A percentile compares a stretch with the other conserved stretches of the same genome.
These are phyloP conservation scores for Eristalis arbustorum DNA, from an alignment of 2,888 invertebrate genomes.

Conservation along the genomic window DNA sequence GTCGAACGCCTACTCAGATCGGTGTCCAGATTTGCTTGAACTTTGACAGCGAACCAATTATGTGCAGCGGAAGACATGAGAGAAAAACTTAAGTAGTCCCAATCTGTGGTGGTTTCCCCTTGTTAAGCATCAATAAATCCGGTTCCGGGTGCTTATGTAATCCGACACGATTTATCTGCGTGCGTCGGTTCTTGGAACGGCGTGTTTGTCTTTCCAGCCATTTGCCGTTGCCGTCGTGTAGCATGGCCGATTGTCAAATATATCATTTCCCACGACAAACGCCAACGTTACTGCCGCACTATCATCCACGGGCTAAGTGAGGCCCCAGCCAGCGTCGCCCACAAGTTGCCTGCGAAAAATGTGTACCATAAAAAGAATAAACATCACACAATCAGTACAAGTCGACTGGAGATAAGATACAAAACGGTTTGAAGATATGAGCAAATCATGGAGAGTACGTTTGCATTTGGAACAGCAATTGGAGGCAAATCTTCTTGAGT, in stretches of 20 bases:
- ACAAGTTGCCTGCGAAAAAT: background rate
- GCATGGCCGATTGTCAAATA: background rate
- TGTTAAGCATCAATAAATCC: background rate
- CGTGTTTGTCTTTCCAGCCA: too few relatives aligned
- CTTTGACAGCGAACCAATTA: conserved; percentile 26
- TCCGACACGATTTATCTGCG: background rate
- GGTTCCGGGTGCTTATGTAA: background rate
- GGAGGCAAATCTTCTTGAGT: background rate
- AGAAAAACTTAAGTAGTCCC: background rate
- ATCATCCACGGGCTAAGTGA: too few relatives aligned
- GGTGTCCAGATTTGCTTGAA: conserved; percentile 43
- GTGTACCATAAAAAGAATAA: background rate
- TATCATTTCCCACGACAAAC: background rate
- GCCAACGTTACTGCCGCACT: background rate
- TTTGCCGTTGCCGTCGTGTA: too few relatives aligned
- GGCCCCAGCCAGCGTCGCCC: background rate
- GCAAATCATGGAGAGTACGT: background rate
- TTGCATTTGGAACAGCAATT: background rate
- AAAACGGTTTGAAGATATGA: background rate
- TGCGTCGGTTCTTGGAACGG: background rate
- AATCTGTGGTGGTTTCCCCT: background rate
- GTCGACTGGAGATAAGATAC: background rate
- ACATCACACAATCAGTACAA: background rate
- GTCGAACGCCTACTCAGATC: conserved; percentile 34
- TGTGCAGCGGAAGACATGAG: background rate